Base-by-base conservation (phyloP, 2,888 invertebrate genomes). In the Lasioglossum villosulum region DNA sequence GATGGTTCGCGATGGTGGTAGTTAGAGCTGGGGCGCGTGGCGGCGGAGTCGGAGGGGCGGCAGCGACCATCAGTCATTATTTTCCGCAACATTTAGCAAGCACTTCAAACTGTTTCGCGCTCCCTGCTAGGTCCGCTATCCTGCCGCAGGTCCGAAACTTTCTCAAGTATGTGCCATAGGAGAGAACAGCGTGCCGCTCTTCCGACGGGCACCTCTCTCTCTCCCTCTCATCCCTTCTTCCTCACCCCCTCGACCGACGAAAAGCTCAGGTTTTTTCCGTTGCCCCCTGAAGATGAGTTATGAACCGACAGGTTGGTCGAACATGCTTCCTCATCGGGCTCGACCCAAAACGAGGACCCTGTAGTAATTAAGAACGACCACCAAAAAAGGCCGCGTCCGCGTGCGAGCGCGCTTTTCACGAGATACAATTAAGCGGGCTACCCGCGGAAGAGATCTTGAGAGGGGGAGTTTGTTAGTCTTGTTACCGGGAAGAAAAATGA, bases 21-120 rank as follows among this genome's bases (percentile, higher is more conserved):
- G 90, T 78, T 86, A 89, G 87, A 82, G 77, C 87, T 82, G 82
- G 52, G 76, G 70, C 78, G 82, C 68, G 84, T 80, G 78, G 86
- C 68, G 12, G 23, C 23, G 68, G 68, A 39, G 37, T 37, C 4
- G 37, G n/a, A 39, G 86, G 79, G 88, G 82, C 88, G 52, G 91
- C 89, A 90, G 90, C 93, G 91, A 92, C 93, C 93, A 94, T 94
- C 94, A 94, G 94, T 94, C 94, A 94, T 94, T 94, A 94, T 94
- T 94, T 94, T 94, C 94, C 94, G 92, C 94, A 94, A 94, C 94
- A 94, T 94, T 94, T 94, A 94, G 94, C 94, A 93, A 92, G 92
- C 94, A 93, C 94, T 94, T 94, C 92, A 94, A 94, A 94, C 93
- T 93, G 94, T 92, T 94, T 94, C 93, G 92, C 94, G 92, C 94